phyloP scores from a whole-genome alignment of 2,113 vertebrate genomes.

The Syngnathus floridae region DNA sequence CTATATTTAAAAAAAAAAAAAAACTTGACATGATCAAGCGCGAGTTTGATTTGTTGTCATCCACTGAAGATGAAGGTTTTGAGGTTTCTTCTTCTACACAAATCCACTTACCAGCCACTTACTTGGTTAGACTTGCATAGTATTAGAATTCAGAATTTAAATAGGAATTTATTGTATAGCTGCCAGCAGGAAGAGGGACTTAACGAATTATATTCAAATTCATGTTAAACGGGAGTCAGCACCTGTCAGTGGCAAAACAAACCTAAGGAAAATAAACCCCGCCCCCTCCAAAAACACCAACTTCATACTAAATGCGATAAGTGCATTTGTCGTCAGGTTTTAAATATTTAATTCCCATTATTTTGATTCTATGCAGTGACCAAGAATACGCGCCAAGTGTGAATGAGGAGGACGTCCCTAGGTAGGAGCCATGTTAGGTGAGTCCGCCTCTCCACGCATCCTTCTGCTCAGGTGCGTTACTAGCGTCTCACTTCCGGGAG shows the following conservation, averaged over 20 bases:
- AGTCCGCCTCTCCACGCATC: constrained; percentile 10
- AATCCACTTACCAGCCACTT: too few species aligned
- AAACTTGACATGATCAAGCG: neutral
- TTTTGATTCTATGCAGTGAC: neutral
- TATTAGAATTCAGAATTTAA: too few species aligned
- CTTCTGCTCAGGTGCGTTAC: constrained; percentile 68
- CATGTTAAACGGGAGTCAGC: too few species aligned
- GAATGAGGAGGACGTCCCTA: neutral
- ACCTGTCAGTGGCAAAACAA: too few species aligned
- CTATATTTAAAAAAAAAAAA: neutral
- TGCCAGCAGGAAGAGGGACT: neutral
- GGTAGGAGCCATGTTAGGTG: constrained; percentile 39
- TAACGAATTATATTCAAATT: neutral
- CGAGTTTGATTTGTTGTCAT: neutral
- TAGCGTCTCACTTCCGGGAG: constrained; percentile 47
- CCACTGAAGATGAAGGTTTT: neutral
- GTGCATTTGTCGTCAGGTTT: neutral
- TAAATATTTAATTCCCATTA: neutral
- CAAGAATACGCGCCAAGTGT: neutral
- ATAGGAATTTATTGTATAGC: neutral
- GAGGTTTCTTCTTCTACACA: neutral
- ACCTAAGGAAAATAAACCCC: too few species aligned
- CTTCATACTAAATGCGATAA: neutral
- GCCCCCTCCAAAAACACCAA: too few species aligned
- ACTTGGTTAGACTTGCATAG: neutral